Base-by-base conservation (phyloP, 2,113 vertebrate species). In the Amia ocellicauda region DNA sequence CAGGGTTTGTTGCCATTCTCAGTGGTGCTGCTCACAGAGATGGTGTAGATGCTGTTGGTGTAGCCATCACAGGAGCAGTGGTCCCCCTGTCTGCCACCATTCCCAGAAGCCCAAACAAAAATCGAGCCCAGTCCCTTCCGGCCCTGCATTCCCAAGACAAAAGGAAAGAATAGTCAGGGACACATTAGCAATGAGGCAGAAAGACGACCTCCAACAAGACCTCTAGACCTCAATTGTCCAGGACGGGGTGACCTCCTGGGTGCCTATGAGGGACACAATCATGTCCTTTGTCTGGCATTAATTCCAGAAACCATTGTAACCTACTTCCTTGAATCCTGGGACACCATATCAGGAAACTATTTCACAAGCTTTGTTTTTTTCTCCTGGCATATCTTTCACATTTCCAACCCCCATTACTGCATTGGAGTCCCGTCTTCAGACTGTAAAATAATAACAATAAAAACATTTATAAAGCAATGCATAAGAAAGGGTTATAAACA, bases 11-110 rank as follows among this genome's bases (percentile, higher is more conserved):
- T 71, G 55, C 94, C 92, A 0, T 74, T 84, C 74, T 96, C 93
- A 0, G 89, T 96, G 73, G 88, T 85, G 82, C 94, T 92, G 86
- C 93, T 91, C 62, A 98, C 78, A 3, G 96, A 96, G 76, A 98
- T 87, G 26, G 94, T 98, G 83, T 93, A 96, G 82, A 98, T 93
- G 72, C 95, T 98, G 87, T 88, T 94, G 87, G 91, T 89, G 78
- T 98, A 98, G 68, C 95, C 96, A 0, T 97, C 96, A 0, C 95
- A 98, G 36, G 96, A 95, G 72, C 96, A 98, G 78, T 97, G 87
- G 73, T 98, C 95, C 0, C 91, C 90, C 50, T 83, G 88, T 67
- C 78, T 78, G 54, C 95, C 95, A 0, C 95, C 96, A 0, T 93
- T 96, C 50, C 96, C 96, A 0, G 95, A 93, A 0, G 94, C 92